A percentile compares a stretch with the other conserved stretches of the same genome.
phyloP scores from a whole-genome alignment of 2,888 invertebrate species.

The Bedellia somnulentella region DNA sequence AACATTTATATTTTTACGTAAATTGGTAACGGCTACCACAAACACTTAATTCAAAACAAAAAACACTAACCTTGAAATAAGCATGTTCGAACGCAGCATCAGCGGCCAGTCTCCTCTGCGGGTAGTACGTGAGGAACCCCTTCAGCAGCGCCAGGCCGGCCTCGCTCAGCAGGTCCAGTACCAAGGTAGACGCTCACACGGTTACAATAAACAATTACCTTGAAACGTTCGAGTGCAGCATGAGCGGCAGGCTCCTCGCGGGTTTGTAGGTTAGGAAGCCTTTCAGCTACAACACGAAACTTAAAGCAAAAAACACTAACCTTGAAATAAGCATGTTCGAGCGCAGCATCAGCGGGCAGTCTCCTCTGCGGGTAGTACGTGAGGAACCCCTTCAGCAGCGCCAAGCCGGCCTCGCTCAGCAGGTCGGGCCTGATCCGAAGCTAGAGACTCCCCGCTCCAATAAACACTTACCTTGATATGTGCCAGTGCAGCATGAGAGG shows the following conservation, averaged over 20 bases:
- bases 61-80: slow-evolving; percentile 78
- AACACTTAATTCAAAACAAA: too few relatives aligned
- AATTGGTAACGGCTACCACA: too few relatives aligned
- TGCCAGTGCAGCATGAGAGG: too few relatives aligned
- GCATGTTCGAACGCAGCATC: slow-evolving; percentile 84
- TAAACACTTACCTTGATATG: too few relatives aligned
- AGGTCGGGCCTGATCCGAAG: slow-evolving; percentile 57
- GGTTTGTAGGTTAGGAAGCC: too few relatives aligned
- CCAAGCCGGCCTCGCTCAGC: slow-evolving; percentile 61
- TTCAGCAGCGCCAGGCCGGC: slow-evolving; percentile 62
- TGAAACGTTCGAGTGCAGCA: too few relatives aligned
- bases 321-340: slow-evolving; percentile 83
- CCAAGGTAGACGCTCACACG: too few relatives aligned
- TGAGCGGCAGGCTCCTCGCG: too few relatives aligned
- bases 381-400: slow-evolving; percentile 73
- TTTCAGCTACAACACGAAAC: too few relatives aligned
- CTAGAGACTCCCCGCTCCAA: slow-evolving; percentile 79
- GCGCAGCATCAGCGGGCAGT: slow-evolving; percentile 84
- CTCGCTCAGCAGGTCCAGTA: slow-evolving; percentile 61
- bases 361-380: slow-evolving; percentile 90
- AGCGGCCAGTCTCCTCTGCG: slow-evolving; percentile 82
- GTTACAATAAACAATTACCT: too few relatives aligned
- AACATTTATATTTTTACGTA: too few relatives aligned
- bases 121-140: slow-evolving; percentile 91
- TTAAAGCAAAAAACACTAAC: too few relatives aligned